Evolutionary conservation across 2,888 invertebrate genomes (phyloP), one percentile per base, ranked within the genome.

Genomic region (Abrostola tripartita): DNA sequence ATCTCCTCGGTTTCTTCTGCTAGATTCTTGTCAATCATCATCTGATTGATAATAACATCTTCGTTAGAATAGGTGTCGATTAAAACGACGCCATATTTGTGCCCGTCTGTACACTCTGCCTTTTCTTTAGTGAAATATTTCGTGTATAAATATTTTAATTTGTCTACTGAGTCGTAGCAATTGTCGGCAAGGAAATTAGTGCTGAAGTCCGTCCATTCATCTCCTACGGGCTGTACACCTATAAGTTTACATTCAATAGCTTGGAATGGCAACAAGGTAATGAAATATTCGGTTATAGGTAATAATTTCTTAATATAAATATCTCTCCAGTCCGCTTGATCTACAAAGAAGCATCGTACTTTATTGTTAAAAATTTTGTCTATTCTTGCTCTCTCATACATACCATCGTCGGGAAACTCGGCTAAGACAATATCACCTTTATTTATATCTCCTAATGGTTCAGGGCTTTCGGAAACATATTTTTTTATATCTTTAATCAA

Each of bases 211-310:
- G 92, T 86, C 96, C 96, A 96, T 1, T 86, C 81, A 2, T 92
- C 85, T 0, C 90, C 88, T 0, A 85, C 79, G 0, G 96, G 95
- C 68, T 85, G 76, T 0, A 96, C 79, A 35, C 96, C 95, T n/a
- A 94, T 81, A 52, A 96, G 83, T 51, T 93, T 85, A 84, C 96
- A 96, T 85, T 96, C 96, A 42, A 96, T 96, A 2, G 96, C 95
- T 93, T 96, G 95, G 73, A 96, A 96, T 0, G 96, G 96, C 65
- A 96, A 81, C 78, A 91, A 91, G 5, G 83, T 87, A 37, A 96
- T 90, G 37, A 95, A 89, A 53, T 91, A 86, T 35, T 95, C 91
- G 0, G 95, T 91, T 36, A 96, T 92, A 52, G 92, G 88, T 37
- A 89, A 85, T 24, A 96, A 73, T 71, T 95, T 87, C 5, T 88